Percentiles rank a stretch among this genome's conserved stretches.
Conservation (phyloP, 2,888 invertebrate genomes). For the Lithophane ornitopus region DNA sequence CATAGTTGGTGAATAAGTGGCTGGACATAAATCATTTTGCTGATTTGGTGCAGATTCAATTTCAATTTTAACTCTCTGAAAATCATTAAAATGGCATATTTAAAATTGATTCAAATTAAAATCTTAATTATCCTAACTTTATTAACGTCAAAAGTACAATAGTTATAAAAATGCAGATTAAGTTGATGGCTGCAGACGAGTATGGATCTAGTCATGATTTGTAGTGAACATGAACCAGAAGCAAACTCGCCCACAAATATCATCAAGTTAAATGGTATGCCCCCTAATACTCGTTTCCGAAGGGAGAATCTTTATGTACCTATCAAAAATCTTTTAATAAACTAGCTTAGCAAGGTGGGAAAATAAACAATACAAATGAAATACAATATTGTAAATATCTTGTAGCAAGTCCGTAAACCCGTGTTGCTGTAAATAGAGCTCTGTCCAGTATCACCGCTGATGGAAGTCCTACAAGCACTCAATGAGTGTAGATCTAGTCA, state of each 20-base stretch:
- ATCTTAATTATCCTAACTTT: background rate
- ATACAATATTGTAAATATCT: background rate
- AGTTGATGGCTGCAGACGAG: constrained; percentile 94
- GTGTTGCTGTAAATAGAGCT: background rate
- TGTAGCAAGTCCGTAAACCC: background rate
- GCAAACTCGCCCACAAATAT: constrained; percentile 95
- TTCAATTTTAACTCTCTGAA: constrained; percentile 81
- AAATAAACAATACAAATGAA: background rate
- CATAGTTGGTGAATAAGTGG: constrained; percentile 80
- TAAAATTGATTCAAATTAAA: background rate
- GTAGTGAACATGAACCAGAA: constrained; percentile 93
- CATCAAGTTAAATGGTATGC: constrained; percentile 83
- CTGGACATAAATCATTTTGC: constrained; percentile 76
- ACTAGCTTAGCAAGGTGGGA: background rate
- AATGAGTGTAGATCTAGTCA: constrained; percentile 98
- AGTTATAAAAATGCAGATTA: constrained; percentile 71
- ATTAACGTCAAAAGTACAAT: background rate
- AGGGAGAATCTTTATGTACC: background rate
- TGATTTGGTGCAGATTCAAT: constrained; percentile 69
- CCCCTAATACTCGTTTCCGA: background rate
- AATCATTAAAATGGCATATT: constrained; percentile 46
- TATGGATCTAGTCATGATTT: constrained; percentile 96
- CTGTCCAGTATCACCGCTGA: background rate
- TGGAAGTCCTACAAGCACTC: constrained; percentile 86
- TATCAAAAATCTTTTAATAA: background rate